A percentile compares a stretch with the other conserved stretches of the same genome.
Evolutionary conservation across 2,797 vertebrate genomes (phyloP).

Genomic region (Trematocara caparti): DNA sequence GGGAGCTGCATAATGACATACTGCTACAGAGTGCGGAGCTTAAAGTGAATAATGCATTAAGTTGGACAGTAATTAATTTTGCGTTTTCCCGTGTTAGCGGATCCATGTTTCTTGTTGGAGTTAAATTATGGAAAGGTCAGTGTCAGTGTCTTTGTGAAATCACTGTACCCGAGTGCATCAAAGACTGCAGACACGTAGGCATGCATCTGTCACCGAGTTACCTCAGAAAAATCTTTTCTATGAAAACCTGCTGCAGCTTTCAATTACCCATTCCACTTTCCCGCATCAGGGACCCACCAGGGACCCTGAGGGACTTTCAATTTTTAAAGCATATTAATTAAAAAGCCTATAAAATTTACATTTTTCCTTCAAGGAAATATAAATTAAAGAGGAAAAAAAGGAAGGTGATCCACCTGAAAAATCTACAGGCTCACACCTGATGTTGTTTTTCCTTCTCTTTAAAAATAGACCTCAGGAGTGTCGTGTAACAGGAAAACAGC

Average conservation of each 20-base stretch:
- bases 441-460: constrained; percentile 3
- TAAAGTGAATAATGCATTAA: constrained; percentile 14
- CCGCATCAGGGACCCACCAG: constrained; percentile 35
- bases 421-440: background rate
- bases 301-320: constrained; percentile 39
- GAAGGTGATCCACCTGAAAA: background rate
- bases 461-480: constrained; percentile 19
- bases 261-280: constrained; percentile 51
- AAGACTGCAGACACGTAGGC: background rate
- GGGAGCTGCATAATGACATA: constrained; percentile 1
- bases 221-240: background rate
- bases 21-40: background rate
- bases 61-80: background rate
- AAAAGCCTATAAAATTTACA: constrained; percentile 43
- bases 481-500: constrained; percentile 18
- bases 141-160: background rate
- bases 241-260: constrained; percentile 45
- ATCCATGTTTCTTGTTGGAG: background rate
- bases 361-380: constrained; percentile 39
- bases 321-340: constrained; percentile 53
- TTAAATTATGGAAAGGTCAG: background rate
- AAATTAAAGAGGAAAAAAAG: background rate
- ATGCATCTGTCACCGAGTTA: background rate
- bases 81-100: background rate
- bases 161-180: background rate